Evolutionary conservation across 2,113 vertebrate genomes (phyloP).

Genomic region (Amia ocellicauda): DNA sequence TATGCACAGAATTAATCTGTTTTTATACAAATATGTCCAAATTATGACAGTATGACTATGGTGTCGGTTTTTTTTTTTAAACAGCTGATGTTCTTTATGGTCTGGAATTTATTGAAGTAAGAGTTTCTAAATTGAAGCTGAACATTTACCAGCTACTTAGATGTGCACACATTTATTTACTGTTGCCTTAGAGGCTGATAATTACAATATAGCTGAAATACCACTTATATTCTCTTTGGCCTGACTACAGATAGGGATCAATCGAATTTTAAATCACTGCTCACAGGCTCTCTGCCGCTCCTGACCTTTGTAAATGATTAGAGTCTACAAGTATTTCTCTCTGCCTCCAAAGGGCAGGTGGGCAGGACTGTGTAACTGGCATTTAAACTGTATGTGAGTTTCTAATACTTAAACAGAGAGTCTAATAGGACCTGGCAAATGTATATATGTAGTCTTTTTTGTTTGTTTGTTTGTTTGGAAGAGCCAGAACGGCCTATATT

Average conservation of each 20-base stretch:
- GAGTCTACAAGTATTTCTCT: conserved; percentile 69
- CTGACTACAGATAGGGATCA: conserved; percentile 84
- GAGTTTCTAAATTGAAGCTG: conserved; percentile 12
- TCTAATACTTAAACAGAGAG: conserved; percentile 67
- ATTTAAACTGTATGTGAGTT: conserved; percentile 77
- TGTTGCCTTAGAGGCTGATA: conserved; percentile 75
- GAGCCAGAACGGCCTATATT: not conserved
- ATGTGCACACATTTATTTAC: conserved; percentile 74
- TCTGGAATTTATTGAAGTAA: not conserved
- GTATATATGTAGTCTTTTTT: conserved; percentile 25
- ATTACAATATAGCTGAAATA: conserved; percentile 82
- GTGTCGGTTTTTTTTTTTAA: not conserved
- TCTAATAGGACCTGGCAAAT: conserved; percentile 72
- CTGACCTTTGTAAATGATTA: conserved; percentile 97
- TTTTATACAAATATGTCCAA: too few relatives aligned
- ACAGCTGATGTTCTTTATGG: not conserved
- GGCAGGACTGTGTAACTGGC: conserved; percentile 73
- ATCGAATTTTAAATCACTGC: conserved; percentile 82
- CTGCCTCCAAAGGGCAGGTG: conserved; percentile 76
- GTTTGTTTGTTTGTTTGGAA: too few relatives aligned
- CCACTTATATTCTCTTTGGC: conserved; percentile 69
- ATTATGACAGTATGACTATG: too few relatives aligned
- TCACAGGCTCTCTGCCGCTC: conserved; percentile 68
- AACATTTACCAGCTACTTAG: conserved; percentile 60
- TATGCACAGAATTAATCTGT: too few relatives aligned